Base-by-base conservation (phyloP, 2,113 vertebrate species). In the Cyphomyrus plagiostoma region DNA sequence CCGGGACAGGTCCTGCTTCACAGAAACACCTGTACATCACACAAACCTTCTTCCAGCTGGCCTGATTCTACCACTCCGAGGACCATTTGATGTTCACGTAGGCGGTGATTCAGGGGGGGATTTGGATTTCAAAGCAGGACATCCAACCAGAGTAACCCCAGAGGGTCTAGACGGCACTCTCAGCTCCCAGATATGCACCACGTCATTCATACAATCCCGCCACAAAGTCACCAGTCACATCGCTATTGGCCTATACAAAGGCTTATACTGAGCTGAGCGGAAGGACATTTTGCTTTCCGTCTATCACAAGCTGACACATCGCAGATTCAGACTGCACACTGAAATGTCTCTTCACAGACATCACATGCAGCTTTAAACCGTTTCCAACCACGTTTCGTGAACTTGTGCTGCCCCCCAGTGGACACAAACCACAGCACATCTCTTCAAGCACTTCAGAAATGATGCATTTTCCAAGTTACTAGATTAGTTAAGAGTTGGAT, bases 371-470 rank as follows among this genome's bases (percentile, higher is more conserved):
- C 74, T 42, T 39, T 13, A 35, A 3, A 74, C 66, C 1, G 0
- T 74, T 77, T 77, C 35, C 35, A 80, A 35, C 35, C 35, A 39
- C 39, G 13, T 30, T 74, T 30, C 15, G 15, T 80, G 74, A 42
- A 35, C 83, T 15, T 86, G 45, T 30, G 48, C 83, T 86, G 83
- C 83, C 83, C 83, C 48, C 83, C 45, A 49, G 83, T 86, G 83
- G 83, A 49, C 42, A 85, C 39, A 85, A 48, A 50, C 42, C n/a
- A 49, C n/a, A 50, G 83, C 48, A 86, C 83, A 26, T 86, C 83
- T 19, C 15, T 77, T 30, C 70, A 10, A 35, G n/a, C 21, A 85
- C 35, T 48, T 13, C 39, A 35, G 26, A 52, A 35, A 35, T 53
- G 70, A 48, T 35, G 3, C 0, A 9, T 26, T 85, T n/a, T 77